Conservation (phyloP, 1,140 invertebrate species). For the Arion vulgaris region DNA sequence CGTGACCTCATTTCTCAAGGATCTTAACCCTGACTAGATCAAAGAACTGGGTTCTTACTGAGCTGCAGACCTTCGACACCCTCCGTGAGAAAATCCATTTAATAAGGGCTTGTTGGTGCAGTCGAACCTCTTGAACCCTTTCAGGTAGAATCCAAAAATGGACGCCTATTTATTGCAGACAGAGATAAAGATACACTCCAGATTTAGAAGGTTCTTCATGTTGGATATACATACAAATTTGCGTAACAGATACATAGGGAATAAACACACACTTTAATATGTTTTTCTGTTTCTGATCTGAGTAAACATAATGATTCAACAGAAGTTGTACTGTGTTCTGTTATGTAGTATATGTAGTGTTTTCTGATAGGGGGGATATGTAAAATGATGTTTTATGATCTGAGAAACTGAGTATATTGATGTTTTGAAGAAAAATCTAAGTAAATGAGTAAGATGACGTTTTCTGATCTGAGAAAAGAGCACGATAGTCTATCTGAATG, state of each 20-base stretch:
- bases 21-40: slow-evolving; percentile 7
- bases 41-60: neutral
- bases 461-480: no score
- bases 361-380: no score
- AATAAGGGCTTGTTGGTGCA: neutral
- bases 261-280: neutral
- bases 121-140: neutral
- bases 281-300: no score
- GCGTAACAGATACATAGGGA: neutral
- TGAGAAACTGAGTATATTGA: no score
- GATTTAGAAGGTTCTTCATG: neutral
- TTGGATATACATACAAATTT: neutral
- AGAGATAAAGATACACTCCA: neutral
- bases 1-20: neutral
- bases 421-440: no score
- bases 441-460: no score
- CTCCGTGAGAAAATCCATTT: neutral
- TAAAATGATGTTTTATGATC: no score
- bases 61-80: neutral
- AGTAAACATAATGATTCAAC: no score
- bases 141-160: neutral
- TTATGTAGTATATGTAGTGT: no score
- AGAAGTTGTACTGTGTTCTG: no score
- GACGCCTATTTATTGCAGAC: neutral
- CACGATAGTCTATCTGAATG: no score